phyloP scores from a whole-genome alignment of 2,113 vertebrate species.

The Oriolus oriolus region DNA sequence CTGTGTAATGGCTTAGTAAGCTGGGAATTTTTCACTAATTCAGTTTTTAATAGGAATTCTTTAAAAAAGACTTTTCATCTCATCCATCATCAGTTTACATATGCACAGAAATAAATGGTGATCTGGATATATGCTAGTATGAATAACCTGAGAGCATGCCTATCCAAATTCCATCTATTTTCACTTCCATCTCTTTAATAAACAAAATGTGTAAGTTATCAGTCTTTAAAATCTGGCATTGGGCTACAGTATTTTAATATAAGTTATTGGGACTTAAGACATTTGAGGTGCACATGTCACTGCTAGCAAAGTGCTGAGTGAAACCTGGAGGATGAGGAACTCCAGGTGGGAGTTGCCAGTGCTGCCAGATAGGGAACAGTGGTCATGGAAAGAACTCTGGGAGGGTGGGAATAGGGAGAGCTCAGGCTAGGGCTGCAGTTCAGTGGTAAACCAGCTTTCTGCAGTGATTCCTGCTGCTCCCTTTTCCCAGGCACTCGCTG shows the following conservation, averaged over 20 bases:
- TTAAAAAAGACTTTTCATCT: not conserved
- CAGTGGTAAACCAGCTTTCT: not conserved
- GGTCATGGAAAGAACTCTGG: rapidly evolving
- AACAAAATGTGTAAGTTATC: not conserved
- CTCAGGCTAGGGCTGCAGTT: not conserved
- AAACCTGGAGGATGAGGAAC: not conserved
- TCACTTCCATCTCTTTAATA: not conserved
- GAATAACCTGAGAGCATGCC: not conserved
- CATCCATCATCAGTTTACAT: not conserved
- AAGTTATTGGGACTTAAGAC: not conserved
- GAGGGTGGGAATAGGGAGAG: not conserved
- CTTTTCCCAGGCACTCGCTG: not conserved
- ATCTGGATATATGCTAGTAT: not conserved
- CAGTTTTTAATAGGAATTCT: not conserved
- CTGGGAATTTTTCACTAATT: not conserved
- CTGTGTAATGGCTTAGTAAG: not conserved
- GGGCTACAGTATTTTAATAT: rapidly evolving
- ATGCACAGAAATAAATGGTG: not conserved
- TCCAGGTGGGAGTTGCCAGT: not conserved
- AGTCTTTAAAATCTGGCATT: not conserved
- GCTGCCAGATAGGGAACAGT: not conserved
- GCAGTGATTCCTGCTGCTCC: not conserved
- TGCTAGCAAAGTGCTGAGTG: not conserved
- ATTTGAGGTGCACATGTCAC: not conserved
- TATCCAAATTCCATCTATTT: not conserved